Evolutionary conservation across 1,140 invertebrate genomes (phyloP).

Genomic region (Ylistrum balloti): DNA sequence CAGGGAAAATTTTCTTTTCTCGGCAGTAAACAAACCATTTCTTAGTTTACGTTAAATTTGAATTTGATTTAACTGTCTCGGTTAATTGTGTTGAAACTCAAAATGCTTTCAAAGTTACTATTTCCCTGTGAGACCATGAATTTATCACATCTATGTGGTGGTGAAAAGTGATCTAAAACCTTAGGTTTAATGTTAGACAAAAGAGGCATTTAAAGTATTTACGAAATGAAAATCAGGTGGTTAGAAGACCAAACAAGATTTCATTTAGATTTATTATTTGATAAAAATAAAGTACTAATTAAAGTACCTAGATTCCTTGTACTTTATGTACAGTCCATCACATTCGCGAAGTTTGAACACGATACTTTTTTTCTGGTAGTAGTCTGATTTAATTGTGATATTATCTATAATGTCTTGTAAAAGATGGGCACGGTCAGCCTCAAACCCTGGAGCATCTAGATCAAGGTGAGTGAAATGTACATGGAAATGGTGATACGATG

Average conservation of each 20-base stretch:
- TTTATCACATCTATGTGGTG: too few relatives aligned
- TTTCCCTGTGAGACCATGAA: too few relatives aligned
- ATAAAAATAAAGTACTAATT: neutral
- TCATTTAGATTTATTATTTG: neutral
- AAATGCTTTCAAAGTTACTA: too few relatives aligned
- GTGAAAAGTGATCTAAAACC: too few relatives aligned
- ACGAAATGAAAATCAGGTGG: neutral
- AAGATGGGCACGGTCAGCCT: constrained; percentile 92
- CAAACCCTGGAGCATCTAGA: constrained; percentile 90
- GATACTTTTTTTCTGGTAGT: constrained; percentile 92
- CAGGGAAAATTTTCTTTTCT: too few relatives aligned
- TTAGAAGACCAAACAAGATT: neutral
- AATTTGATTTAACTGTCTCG: too few relatives aligned
- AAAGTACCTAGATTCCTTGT: constrained; percentile 73
- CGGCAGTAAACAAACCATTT: too few relatives aligned
- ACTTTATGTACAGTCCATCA: constrained; percentile 76
- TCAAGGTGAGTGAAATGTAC: constrained; percentile 95
- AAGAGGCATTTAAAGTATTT: neutral
- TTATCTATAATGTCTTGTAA: constrained; percentile 95
- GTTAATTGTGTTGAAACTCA: too few relatives aligned
- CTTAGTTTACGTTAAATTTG: too few relatives aligned
- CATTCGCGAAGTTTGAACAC: constrained; percentile 82
- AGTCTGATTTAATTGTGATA: constrained; percentile 90
- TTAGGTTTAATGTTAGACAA: neutral
- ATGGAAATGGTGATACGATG: constrained; percentile 98